A percentile compares a stretch with the other conserved stretches of the same genome.
Evolutionary conservation across 1,140 invertebrate species (phyloP).

Genomic region (Cotesia glomerata): DNA sequence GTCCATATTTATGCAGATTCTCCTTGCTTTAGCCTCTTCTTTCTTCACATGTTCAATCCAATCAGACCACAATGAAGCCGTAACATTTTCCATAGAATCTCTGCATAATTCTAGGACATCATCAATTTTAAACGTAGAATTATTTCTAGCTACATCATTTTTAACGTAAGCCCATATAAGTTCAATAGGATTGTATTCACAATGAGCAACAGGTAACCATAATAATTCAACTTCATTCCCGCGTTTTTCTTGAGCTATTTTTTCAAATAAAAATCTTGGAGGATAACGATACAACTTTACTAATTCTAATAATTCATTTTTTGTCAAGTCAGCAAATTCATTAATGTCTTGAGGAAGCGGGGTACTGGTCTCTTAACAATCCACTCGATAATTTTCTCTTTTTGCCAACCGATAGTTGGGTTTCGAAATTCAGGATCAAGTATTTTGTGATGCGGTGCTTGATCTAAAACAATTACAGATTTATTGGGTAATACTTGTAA

Average conservation of each 20-base stretch:
- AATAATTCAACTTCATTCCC: neutral
- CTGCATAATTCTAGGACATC: neutral
- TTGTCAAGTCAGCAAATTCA: neutral
- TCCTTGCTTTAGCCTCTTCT: neutral
- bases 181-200: neutral
- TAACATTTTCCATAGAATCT: neutral
- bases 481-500: constrained; percentile 36
- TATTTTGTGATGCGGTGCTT: constrained; percentile 20
- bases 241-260: neutral
- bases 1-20: too few relatives aligned
- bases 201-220: constrained; percentile 3
- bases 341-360: neutral
- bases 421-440: constrained; percentile 17
- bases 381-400: neutral
- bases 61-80: neutral
- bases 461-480: constrained; percentile 38
- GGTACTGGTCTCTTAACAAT: neutral
- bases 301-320: neutral
- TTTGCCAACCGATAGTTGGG: constrained; percentile 11
- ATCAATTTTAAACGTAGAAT: neutral
- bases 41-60: neutral
- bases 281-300: too few relatives aligned
- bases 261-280: neutral
- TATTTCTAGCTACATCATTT: neutral
- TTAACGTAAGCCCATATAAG: neutral